Evolutionary conservation across 2,797 vertebrate species (phyloP).

Genomic region (Poecilia gillii): DNA sequence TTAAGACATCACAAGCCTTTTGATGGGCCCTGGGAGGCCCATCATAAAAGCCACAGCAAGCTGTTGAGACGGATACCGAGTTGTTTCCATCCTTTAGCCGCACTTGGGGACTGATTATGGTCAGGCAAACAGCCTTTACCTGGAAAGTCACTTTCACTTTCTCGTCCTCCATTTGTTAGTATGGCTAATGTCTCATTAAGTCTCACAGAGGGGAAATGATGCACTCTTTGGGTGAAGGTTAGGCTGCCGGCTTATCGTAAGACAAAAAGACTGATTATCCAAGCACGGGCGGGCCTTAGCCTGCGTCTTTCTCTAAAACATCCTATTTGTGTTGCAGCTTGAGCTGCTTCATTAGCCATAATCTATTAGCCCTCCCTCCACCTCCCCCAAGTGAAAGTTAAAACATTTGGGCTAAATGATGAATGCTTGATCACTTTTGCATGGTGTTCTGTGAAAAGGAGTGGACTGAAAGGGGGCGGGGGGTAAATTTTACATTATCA

Average conservation of each 20-base stretch:
- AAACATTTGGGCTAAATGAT: conserved; percentile 76
- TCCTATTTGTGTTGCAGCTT: conserved; percentile 70
- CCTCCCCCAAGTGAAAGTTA: conserved; percentile 69
- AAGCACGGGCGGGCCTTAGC: conserved; percentile 37
- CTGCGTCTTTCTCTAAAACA: conserved; percentile 66
- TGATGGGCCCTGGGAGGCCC: conserved; percentile 68
- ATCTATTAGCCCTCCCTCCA: conserved; percentile 68
- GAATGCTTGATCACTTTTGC: conserved; percentile 69
- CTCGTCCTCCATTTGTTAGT: conserved; percentile 75
- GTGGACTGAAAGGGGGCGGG: conserved; percentile 51
- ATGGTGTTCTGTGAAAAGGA: conserved; percentile 46
- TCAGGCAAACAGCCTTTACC: conserved; percentile 73
- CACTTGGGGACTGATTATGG: conserved; percentile 77
- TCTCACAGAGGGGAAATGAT: conserved; percentile 72
- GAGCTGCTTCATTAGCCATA: conserved; percentile 74
- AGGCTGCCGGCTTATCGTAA: conserved; percentile 69
- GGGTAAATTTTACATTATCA: conserved; percentile 74
- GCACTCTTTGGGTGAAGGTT: conserved; percentile 77
- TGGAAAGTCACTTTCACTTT: conserved; percentile 79
- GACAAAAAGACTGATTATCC: conserved; percentile 72
- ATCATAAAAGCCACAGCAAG: conserved; percentile 77
- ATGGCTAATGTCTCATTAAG: conserved; percentile 79
- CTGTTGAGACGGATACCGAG: conserved; percentile 74
- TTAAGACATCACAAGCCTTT: conserved; percentile 71
- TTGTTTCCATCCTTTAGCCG: conserved; percentile 77